Percentiles rank a stretch among this genome's conserved stretches.
Evolutionary conservation across 2,113 vertebrate species (phyloP).

Genomic region (Eretmodus cyanostictus): DNA sequence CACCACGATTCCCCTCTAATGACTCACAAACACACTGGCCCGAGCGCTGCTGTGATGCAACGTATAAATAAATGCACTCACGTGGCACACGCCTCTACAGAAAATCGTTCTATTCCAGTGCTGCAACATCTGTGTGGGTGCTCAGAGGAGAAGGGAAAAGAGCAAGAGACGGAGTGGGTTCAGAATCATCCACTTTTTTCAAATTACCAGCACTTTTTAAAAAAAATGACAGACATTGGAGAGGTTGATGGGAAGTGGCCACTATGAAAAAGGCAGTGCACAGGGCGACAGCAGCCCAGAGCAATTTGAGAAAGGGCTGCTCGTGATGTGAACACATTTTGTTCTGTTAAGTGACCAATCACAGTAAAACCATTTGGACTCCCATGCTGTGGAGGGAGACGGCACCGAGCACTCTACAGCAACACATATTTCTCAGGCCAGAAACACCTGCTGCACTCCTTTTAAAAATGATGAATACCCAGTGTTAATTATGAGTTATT

Average conservation of each 20-base stretch:
- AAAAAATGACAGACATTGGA: neutral
- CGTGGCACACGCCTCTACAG: neutral
- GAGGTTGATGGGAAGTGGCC: neutral
- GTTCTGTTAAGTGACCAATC: neutral
- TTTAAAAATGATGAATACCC: neutral
- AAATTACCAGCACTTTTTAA: neutral
- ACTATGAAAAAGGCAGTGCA: neutral
- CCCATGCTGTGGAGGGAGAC: neutral
- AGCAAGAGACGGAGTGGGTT: neutral
- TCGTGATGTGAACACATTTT: neutral
- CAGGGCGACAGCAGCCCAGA: neutral
- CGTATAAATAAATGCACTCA: neutral
- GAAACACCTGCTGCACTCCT: neutral
- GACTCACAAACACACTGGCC: neutral
- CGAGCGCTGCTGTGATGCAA: neutral
- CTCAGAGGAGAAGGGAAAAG: neutral
- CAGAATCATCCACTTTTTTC: neutral
- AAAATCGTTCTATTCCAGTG: accelerated
- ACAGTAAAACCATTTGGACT: neutral
- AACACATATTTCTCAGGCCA: neutral
- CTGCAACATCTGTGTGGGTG: neutral
- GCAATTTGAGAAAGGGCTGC: neutral
- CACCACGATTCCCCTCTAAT: neutral
- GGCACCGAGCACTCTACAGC: neutral
- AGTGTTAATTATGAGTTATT: neutral